Evolutionary conservation across 2,113 vertebrate genomes (phyloP).

Genomic region (Entosphenus tridentatus): DNA sequence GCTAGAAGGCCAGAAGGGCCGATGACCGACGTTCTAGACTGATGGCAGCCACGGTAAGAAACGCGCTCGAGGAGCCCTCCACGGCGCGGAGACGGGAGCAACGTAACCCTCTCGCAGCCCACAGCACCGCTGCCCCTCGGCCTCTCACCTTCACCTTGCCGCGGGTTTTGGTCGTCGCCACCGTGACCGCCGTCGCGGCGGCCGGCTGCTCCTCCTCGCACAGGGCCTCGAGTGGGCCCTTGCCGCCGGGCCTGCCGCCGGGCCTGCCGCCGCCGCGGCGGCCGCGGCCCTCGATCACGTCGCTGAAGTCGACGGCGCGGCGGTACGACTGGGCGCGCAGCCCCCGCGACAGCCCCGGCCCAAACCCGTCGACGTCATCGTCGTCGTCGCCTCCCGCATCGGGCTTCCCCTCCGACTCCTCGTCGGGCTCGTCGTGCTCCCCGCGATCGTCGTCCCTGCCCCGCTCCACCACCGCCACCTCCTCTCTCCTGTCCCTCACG

Average conservation of each 20-base stretch:
- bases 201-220: background rate
- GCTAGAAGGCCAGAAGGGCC: too few species aligned
- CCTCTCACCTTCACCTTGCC: background rate
- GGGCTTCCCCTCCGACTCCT: too few species aligned
- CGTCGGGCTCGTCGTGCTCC: too few species aligned
- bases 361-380: background rate
- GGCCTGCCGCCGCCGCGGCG: background rate
- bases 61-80: too few species aligned
- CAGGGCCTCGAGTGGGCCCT: background rate
- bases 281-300: background rate
- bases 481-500: too few species aligned
- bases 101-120: background rate
- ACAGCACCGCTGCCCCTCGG: background rate
- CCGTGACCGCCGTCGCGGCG: background rate
- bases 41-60: too few species aligned
- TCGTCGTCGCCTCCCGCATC: background rate
- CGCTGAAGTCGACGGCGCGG: background rate
- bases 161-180: background rate
- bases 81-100: too few species aligned
- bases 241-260: too few species aligned
- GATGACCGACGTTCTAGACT: too few species aligned
- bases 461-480: too few species aligned
- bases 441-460: too few species aligned
- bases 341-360: background rate
- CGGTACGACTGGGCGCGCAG: slow-evolving; percentile 1